Conservation (phyloP, 2,113 vertebrate species). For the Trichomycterus rosablanca region DNA sequence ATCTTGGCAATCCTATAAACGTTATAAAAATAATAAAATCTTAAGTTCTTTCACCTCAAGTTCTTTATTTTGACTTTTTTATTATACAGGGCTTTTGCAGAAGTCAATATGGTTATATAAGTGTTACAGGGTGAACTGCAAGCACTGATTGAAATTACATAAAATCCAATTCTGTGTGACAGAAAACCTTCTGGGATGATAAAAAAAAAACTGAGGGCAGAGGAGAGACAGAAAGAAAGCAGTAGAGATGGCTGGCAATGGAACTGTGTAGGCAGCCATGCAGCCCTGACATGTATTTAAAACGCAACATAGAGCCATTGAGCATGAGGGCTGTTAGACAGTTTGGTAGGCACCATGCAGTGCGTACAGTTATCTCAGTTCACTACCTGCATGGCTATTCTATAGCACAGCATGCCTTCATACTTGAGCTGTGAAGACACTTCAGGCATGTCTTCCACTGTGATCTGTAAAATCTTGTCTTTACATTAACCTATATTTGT, state of each 20-base stretch:
- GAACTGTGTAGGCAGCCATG: conserved; percentile 42
- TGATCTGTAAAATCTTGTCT: conserved; percentile 6
- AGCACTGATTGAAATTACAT: conserved; percentile 12
- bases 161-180: conserved; percentile 31
- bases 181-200: conserved; percentile 26
- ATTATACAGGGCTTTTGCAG: neutral
- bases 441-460: conserved; percentile 8
- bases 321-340: conserved; percentile 37
- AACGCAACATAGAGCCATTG: conserved; percentile 36
- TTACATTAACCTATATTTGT: neutral
- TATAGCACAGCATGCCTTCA: conserved; percentile 18
- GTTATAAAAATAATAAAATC: conserved; percentile 10
- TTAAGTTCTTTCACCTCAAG: conserved; percentile 13
- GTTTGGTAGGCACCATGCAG: conserved; percentile 34
- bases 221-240: conserved; percentile 6
- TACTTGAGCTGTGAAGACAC: conserved; percentile 18
- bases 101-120: conserved; percentile 2
- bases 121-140: conserved; percentile 1
- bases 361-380: conserved; percentile 8
- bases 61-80: neutral
- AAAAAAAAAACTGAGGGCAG: conserved; percentile 24
- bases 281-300: conserved; percentile 2
- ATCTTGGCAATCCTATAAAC: conserved; percentile 16
- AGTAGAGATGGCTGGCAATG: conserved; percentile 5
- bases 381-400: conserved; percentile 1